A percentile compares a stretch with the other conserved stretches of the same genome.
Conservation (phyloP, 1,140 invertebrate species). For the Campodea augens region DNA sequence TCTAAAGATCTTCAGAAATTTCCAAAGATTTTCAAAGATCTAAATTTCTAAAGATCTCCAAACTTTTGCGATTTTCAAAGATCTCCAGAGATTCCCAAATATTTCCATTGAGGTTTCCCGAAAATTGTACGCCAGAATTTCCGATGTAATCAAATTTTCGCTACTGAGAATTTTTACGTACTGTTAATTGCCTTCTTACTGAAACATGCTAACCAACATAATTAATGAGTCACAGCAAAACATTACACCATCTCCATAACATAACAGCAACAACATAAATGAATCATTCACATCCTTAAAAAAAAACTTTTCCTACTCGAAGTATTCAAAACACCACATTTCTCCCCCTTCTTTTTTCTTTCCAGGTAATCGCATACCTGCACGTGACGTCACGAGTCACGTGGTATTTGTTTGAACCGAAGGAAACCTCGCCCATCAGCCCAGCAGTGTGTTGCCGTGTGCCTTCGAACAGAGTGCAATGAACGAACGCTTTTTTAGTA, state of each 20-base stretch:
- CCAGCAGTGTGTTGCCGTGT: neutral
- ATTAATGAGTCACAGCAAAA: too few relatives aligned
- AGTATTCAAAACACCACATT: neutral
- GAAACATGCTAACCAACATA: too few relatives aligned
- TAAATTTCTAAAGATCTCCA: too few relatives aligned
- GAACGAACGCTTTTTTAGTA: neutral
- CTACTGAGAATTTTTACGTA: too few relatives aligned
- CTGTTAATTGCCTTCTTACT: too few relatives aligned
- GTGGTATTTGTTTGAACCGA: conserved; percentile 2
- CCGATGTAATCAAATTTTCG: too few relatives aligned
- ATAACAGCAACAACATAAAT: neutral
- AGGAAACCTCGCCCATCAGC: neutral
- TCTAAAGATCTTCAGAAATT: too few relatives aligned
- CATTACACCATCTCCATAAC: neutral
- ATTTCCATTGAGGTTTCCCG: too few relatives aligned
- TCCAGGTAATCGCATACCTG: neutral
- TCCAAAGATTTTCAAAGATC: too few relatives aligned
- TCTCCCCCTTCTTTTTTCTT: neutral
- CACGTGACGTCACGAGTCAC: conserved; percentile 4
- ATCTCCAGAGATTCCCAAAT: too few relatives aligned
- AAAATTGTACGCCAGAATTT: too few relatives aligned
- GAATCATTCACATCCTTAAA: neutral
- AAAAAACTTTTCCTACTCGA: neutral
- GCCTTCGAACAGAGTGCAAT: neutral
- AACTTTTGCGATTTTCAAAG: too few relatives aligned